Evolutionary conservation across 2,888 invertebrate genomes (phyloP), one percentile per base, ranked within the genome.

Genomic region (Sceliomorpha sp.): DNA sequence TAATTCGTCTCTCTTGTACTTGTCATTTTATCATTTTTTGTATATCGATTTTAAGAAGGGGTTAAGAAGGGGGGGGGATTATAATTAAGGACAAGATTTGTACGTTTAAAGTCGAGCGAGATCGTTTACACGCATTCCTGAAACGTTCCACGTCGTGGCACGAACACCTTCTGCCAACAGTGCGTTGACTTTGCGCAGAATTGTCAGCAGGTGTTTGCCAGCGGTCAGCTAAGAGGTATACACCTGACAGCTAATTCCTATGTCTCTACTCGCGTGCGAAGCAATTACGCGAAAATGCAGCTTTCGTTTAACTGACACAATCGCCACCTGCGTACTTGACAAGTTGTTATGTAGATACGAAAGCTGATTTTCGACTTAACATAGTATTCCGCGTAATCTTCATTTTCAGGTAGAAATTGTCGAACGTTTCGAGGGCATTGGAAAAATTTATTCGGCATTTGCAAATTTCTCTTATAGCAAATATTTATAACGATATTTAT

Each of bases 131-230:
- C 13, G 9, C 42, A 27, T 17, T 47, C 1, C 13, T 29, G 31
- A 12, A 13, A n/a, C n/a, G n/a, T n/a, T n/a, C n/a, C n/a, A n/a
- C n/a, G n/a, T n/a, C n/a, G n/a, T n/a, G n/a, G n/a, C 5, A 36
- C 15, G 14, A 24, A 4, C 7, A 8, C 3, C 8, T 7, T 31
- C 31, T 14, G 36, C 14, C 34, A 27, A 53, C 42, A 45, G 60
- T 56, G 37, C 51, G 36, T 66, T 70, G 59, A 70, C 59, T 70
- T 29, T 7, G 32, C 20, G 10, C 32, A 24, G 48, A 59, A 67
- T 45, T 62, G 72, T 70, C 69, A 76, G 81, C 81, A 81, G 81
- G 81, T 81, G 81, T 73, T 70, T 63, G 42, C 36, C 73, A 77
- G 76, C 77, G 72, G 79, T 76, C 77, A 74, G 72, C 55, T 72